These are phyloP conservation scores for Peromyscus melanophrys DNA, from an alignment of 2,797 vertebrate species.

Conservation along the genomic window DNA sequence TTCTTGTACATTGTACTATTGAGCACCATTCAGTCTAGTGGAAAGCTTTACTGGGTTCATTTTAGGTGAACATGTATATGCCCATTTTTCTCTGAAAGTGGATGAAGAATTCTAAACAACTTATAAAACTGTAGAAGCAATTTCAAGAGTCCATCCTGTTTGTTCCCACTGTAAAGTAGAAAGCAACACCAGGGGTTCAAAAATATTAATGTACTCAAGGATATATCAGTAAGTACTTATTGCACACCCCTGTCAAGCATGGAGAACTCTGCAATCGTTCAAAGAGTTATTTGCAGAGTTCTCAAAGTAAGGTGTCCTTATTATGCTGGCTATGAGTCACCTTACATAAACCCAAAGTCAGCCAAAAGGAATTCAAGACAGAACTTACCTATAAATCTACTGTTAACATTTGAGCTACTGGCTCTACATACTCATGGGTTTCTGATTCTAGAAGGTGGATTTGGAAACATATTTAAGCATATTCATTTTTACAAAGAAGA, in stretches of 20 bases:
- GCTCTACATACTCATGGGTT: neutral
- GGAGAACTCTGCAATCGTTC: slow-evolving; percentile 27
- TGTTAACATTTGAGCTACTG: slow-evolving; percentile 8
- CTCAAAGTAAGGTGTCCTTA: slow-evolving; percentile 32
- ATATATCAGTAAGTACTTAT: slow-evolving; percentile 75
- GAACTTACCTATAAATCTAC: slow-evolving; percentile 54
- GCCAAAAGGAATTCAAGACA: slow-evolving; percentile 42
- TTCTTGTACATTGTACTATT: slow-evolving; percentile 6
- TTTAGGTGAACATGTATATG: slow-evolving; percentile 76
- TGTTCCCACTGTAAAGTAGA: slow-evolving; percentile 73
- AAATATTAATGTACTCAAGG: slow-evolving; percentile 48
- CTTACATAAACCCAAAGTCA: slow-evolving; percentile 45
- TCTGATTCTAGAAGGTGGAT: slow-evolving; percentile 4
- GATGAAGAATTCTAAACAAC: slow-evolving; percentile 78
- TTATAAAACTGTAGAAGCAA: slow-evolving; percentile 79
- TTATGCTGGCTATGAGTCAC: neutral
- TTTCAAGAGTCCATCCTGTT: slow-evolving; percentile 77
- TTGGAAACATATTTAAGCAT: slow-evolving; percentile 19
- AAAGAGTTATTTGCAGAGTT: slow-evolving; percentile 60
- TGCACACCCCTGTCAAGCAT: neutral
- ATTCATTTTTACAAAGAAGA: neutral
- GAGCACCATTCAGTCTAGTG: slow-evolving; percentile 33
- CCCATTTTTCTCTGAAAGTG: slow-evolving; percentile 72
- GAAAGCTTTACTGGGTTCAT: slow-evolving; percentile 72
- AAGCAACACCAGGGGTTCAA: slow-evolving; percentile 69